A percentile compares a stretch with the other conserved stretches of the same genome.
Conservation (phyloP, 1,140 invertebrate genomes). For the Pseudomyrmex dendroicus region DNA sequence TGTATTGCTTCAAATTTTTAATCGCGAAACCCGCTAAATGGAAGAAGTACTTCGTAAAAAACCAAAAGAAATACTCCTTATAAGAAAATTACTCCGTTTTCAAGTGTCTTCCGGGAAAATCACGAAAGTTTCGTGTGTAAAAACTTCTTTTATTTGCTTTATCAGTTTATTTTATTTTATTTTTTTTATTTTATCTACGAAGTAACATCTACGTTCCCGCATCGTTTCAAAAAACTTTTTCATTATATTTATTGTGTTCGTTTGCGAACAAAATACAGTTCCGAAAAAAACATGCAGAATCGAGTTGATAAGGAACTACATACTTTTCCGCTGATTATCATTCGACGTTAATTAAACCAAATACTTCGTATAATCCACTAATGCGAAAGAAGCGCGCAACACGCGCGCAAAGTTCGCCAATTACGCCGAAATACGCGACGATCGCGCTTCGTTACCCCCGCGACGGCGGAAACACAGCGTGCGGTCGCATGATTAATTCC, state of each 20-base stretch:
- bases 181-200: neutral
- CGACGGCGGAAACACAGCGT: constrained; percentile 45
- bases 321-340: neutral
- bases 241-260: neutral
- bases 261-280: neutral
- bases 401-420: constrained; percentile 33
- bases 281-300: neutral
- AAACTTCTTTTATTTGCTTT: neutral
- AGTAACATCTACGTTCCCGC: neutral
- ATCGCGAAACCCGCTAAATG: constrained; percentile 13
- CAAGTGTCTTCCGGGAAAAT: neutral
- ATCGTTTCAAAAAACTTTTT: no score
- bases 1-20: constrained; percentile 16
- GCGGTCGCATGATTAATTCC: constrained; percentile 56
- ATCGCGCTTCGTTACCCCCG: constrained; percentile 45
- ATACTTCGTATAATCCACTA: neutral
- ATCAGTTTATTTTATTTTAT: neutral
- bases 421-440: constrained; percentile 48
- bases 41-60: neutral
- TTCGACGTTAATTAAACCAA: neutral
- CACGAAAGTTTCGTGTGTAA: neutral
- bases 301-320: neutral
- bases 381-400: neutral
- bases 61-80: no score
- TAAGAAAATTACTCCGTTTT: neutral